Evolutionary conservation across 2,797 vertebrate species (phyloP), one percentile per base, ranked within the genome.

Genomic region (Manis javanica): DNA sequence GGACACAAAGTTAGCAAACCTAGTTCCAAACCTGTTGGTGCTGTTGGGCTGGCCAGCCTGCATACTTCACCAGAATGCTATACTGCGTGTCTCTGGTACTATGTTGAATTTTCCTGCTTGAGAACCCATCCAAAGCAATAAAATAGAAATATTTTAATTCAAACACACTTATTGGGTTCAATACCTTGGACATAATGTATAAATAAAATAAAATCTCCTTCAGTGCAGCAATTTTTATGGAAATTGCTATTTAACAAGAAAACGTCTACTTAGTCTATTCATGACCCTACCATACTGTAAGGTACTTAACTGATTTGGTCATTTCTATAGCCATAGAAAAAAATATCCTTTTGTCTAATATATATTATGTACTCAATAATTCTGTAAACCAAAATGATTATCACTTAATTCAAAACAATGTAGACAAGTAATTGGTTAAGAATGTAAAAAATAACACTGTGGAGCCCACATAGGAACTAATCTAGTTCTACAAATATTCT

Each of bases 221-320:
- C 26, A 57, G 51, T 55, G 5, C 72, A 93, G 16, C 31, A 53
- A 21, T 89, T 81, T 86, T 63, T 37, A 37, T 87, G 42, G 29
- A 81, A 90, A 93, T 46, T 63, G 49, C 19, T 75, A 53, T 63
- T 72, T 42, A 96, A 46, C 59, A 68, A 90, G 74, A 91, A 90
- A 84, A 94, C 34, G 46, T 77, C 57, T 57, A 51, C 51, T 64
- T 49, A 37, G 13, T 26, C 82, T 87, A 79, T 68, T 91, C 29
- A 29, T 31, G 57, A 85, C 12, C 11, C 26, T 75, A 14, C 21
- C 14, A 9, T 34, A 26, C 18, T 90, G 5, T 75, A 51, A 71
- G 72, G 78, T 71, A 66, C 3, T 88, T 39, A n/a, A n/a, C 21
- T 55, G 14, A 1, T 92, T 72, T 94, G 59, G 49, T 39, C 37